Percentiles rank a stretch among this genome's conserved stretches.
Conservation (phyloP, 2,113 vertebrate species). For the Phalacrocorax brasilianus region DNA sequence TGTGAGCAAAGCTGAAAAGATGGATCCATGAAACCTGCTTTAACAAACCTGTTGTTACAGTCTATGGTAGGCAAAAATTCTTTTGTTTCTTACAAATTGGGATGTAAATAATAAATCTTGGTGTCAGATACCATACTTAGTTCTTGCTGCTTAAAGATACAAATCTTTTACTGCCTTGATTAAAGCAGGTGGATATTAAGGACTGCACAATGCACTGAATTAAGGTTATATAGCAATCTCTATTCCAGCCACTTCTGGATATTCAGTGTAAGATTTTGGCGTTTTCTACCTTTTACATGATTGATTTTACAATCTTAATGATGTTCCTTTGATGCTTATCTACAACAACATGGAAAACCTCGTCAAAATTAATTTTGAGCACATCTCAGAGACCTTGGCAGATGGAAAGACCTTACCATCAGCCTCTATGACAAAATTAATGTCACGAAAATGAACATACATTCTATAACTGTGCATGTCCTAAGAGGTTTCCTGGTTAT, state of each 20-base stretch:
- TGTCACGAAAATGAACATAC: background rate
- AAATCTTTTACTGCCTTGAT: background rate
- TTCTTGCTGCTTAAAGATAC: background rate
- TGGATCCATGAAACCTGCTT: background rate
- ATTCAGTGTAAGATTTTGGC: background rate
- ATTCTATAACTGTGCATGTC: background rate
- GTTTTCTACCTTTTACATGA: constrained; percentile 12
- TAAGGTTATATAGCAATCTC: background rate
- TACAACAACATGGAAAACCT: constrained; percentile 27
- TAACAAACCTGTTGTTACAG: background rate
- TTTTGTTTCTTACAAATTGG: background rate
- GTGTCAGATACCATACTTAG: background rate
- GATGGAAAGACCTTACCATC: background rate
- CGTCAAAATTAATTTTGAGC: constrained; percentile 22
- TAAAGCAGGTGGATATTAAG: background rate
- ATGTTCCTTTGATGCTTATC: constrained; percentile 6
- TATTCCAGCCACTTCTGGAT: background rate
- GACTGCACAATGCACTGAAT: background rate
- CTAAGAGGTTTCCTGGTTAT: background rate
- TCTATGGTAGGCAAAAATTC: background rate
- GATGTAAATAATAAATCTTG: background rate
- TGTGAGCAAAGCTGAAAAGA: background rate
- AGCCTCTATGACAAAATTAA: constrained; percentile 18
- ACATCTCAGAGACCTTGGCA: background rate
- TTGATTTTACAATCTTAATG: constrained; percentile 17